Base-by-base conservation (phyloP, 2,113 vertebrate species). In the Poeciliopsis occidentalis region DNA sequence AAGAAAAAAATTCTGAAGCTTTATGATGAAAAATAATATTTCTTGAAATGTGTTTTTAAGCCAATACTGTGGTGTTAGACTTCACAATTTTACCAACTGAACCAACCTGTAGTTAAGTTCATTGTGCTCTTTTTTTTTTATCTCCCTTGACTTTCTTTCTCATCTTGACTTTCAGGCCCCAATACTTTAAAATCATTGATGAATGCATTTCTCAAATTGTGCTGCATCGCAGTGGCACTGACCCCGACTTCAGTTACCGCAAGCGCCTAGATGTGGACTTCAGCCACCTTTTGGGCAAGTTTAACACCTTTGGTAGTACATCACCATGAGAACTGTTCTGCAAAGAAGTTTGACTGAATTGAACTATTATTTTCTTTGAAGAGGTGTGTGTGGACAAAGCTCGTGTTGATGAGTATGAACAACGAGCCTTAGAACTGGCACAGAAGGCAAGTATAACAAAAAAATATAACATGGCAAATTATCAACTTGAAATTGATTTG, bases 141-240 rank as follows among this genome's bases (percentile, higher is more conserved):
- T 44, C 24, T 83, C 1, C 82, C n/a, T 47, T 57, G 6, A 5
- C 41, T 61, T 74, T 5, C 62, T 77, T 19, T 87, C 37, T 64
- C 22, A 44, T 71, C 22, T 60, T 39, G 0, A 61, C 34, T 83
- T 87, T 81, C 88, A 99, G 98, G 89, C 95, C 96, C 34, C 96
- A 98, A 75, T 99, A 99, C 92, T 99, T 99, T 93, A 99, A 96
- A 92, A 94, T 99, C 93, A 97, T 99, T 82, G 97, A 99, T 63
- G 98, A 99, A 65, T 99, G 97, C 73, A 92, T 99, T 29, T 98
- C 98, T 78, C 98, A 99, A 90, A 97, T 99, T 81, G 96, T 99
- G 41, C 92, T 99, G 61, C 98, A 99, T 88, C 96, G 96, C 87
- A 96, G 91, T 83, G 98, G 98, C 82, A 95, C 94, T 31, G 98